Evolutionary conservation across 2,113 vertebrate species (phyloP), one percentile per base, ranked within the genome.

Genomic region (Syngnathoides biaculeatus): DNA sequence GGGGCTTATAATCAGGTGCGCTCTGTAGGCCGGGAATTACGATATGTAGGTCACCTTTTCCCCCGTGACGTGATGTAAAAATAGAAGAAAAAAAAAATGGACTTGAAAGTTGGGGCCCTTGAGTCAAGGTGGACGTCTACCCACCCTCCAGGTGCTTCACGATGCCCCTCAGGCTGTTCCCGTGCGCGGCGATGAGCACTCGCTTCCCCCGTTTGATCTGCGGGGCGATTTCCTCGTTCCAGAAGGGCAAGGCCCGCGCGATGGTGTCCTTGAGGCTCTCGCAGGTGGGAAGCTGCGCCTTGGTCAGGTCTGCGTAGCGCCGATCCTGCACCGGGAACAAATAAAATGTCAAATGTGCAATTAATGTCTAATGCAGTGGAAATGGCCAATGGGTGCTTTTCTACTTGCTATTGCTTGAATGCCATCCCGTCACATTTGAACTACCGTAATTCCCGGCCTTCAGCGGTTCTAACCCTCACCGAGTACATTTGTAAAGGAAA

Each of bases 231-330:
- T 92, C 90, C 0, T 96, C 91, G 0, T 96, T 94, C 95, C 95
- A 97, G 91, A 91, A 96, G 11, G 95, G 95, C 72, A 97, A 85
- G 0, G 95, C 95, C 0, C 95, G 87, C 5, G 94, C 95, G 0
- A 97, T 97, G 67, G 95, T 97, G 86, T 97, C 94, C 83, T 97
- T 97, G 7, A 97, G 90, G 80, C 95, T 96, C 78, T 97, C 95
- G 0, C 94, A 96, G 9, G 90, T 89, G 11, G 95, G 95, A 78
- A 97, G 90, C 68, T 97, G 94, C 3, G 89, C 87, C 26, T 85
- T 89, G 0, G 89, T 68, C 73, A 97, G 87, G 65, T 84, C 89
- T 13, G 87, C 91, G 4, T 97, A 97, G 35, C 95, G 93, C 12
- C 95, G 94, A 77, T 93, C 94, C 90, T 96, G 71, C 9, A 66